Base-by-base conservation (phyloP, 2,797 vertebrate species). In the Chelon auratus region DNA sequence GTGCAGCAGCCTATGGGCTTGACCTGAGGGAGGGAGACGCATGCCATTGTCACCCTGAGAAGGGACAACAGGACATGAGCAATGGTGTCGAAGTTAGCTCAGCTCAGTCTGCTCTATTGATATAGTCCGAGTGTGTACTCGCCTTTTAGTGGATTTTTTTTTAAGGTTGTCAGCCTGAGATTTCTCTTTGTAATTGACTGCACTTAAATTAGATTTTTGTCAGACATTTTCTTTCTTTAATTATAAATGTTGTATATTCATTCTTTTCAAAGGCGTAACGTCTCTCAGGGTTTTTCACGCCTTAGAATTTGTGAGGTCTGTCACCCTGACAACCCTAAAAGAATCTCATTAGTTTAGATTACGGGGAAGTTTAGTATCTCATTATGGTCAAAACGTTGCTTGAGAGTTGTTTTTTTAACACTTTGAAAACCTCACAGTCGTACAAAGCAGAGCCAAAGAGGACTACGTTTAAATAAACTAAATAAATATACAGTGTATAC, bases 1-100 rank as follows among this genome's bases (percentile, higher is more conserved):
- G 83, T 90, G 86, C 75, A 43, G 83, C 83, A 80, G 84, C 62
- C 66, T 77, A 77, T 85, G 76, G 63, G 82, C 76, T 89, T 88
- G 85, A 91, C 85, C 77, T 72, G 71, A 72, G 80, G 78, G 72
- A 78, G 68, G 72, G 73, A 53, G 63, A 65, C 55, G 55, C 70
- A 56, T 51, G 85, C 62, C 72, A 75, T 62, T 81, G 75, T 85
- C 70, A 33, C 67, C 47, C 70, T 9, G 42, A 74, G 60, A 72
- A 63, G 51, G 66, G 61, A 80, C 74, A 43, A 76, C 69, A 37
- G 61, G 51, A 72, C 74, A 54, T 36, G 26, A 77, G 53, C 59
- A 18, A 58, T 39, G 52, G 58, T 53, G 62, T 69, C 66, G 15
- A 45, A 72, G 59, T 70, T 33, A 48, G 80, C 65, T 62, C 12